Base-by-base conservation (phyloP, 2,888 invertebrate species). In the Rhagium mordax region DNA sequence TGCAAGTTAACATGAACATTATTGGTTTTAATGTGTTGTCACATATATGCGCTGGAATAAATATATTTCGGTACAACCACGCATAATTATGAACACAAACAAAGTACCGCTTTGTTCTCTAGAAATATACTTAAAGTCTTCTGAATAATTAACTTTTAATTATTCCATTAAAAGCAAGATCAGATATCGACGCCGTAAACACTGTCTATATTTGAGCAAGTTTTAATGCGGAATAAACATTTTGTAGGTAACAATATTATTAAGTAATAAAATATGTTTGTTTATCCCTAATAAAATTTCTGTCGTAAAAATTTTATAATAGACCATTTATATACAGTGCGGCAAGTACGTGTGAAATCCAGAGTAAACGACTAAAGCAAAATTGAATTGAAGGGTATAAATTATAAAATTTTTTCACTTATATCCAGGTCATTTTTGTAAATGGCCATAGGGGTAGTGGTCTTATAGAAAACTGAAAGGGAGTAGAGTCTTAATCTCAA, bases 81-180 rank as follows among this genome's bases (percentile, higher is more conserved):
- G 13, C 29, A 21, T 49, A 62, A 62, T 33, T 49, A 24, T 24
- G 47, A 21, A 21, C 47, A 59, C 21, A 27, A 57, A 27, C 33
- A 59, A 59, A 59, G 27, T 33, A 18, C 64, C 49, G 49, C 64
- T 65, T 65, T 65, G 65, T 16, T 65, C 53, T 29, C 53, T 51
- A 15, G 33, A 16, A 65, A 53, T 29, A 13, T 51, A 64, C 49
- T 64, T 51, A 53, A 53, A 65, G 29, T 13, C 20, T 41, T 20
- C 16, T 65, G 29, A 65, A 65, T 65, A 65, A 65, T 53, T 53
- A 65, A 64, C 13, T 8, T 53, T 48, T 33, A 65, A 65, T 65
- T 65, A 65, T 65, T 65, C 65, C 53, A 48, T 49, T 49, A 64
- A 24, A 20, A 27, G 27, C 49, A 16, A 16, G 27, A 49, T 24